phyloP scores from a whole-genome alignment of 2,113 vertebrate genomes.

The Laterallus jamaicensis region DNA sequence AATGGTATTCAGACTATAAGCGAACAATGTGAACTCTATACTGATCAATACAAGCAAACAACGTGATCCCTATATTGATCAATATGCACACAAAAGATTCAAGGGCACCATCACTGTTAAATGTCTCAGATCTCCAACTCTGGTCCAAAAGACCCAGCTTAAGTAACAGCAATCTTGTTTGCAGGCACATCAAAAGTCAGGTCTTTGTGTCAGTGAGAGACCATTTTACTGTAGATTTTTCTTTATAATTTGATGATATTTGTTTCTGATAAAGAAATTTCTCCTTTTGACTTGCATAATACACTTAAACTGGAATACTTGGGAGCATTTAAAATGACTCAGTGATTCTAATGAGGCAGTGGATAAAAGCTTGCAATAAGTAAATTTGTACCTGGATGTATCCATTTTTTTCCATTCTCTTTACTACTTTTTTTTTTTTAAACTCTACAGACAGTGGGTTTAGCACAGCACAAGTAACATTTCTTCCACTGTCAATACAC shows the following conservation, averaged over 20 bases:
- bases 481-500: background rate
- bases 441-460: background rate
- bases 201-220: background rate
- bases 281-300: background rate
- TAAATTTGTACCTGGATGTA: background rate
- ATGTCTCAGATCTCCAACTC: background rate
- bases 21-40: background rate
- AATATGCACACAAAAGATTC: background rate
- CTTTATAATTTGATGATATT: background rate
- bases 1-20: background rate
- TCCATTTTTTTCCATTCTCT: background rate
- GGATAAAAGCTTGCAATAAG: background rate
- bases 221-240: background rate
- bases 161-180: background rate
- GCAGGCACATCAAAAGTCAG: background rate
- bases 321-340: background rate
- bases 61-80: background rate
- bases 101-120: background rate
- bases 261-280: background rate
- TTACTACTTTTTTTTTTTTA: background rate
- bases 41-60: background rate
- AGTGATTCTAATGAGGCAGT: background rate
- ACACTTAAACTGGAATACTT: background rate
- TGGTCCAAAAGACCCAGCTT: background rate
- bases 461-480: background rate